Percentiles rank a stretch among this genome's conserved stretches.
phyloP scores from a whole-genome alignment of 2,113 vertebrate species.

The Solea senegalensis region DNA sequence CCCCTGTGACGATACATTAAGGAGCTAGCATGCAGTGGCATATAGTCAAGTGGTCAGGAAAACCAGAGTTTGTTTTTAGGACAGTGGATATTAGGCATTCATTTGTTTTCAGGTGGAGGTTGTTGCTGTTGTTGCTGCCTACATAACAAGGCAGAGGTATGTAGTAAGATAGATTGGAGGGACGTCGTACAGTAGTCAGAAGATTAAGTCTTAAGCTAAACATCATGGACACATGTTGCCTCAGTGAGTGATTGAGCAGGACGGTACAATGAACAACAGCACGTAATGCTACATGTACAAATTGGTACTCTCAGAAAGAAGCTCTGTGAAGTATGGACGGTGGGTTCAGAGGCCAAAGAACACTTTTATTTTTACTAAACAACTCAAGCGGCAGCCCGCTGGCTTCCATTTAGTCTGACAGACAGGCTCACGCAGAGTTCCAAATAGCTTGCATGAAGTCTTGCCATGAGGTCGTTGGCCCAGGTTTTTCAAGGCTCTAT shows the following conservation, averaged over 20 bases:
- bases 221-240: conserved; percentile 16
- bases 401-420: conserved; percentile 72
- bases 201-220: conserved; percentile 12
- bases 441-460: conserved; percentile 62
- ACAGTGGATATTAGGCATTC: background rate
- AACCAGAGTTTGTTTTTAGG: no score
- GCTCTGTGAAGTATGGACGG: conserved; percentile 56
- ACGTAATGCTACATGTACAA: conserved; percentile 63
- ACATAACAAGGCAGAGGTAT: background rate
- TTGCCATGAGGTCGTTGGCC: conserved; percentile 62
- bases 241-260: conserved; percentile 13
- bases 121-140: no score
- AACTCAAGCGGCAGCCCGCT: conserved; percentile 67
- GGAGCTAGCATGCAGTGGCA: no score
- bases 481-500: conserved; percentile 38
- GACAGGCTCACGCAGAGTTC: conserved; percentile 61
- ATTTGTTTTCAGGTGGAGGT: background rate
- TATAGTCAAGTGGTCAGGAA: no score
- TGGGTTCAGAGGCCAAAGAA: conserved; percentile 71
- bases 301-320: conserved; percentile 61
- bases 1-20: no score
- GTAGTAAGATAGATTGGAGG: conserved; percentile 2
- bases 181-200: conserved; percentile 1
- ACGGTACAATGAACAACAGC: conserved; percentile 35
- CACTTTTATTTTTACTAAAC: conserved; percentile 79